Base-by-base conservation (phyloP, 2,797 vertebrate genomes). In the Myotis vivesi region DNA sequence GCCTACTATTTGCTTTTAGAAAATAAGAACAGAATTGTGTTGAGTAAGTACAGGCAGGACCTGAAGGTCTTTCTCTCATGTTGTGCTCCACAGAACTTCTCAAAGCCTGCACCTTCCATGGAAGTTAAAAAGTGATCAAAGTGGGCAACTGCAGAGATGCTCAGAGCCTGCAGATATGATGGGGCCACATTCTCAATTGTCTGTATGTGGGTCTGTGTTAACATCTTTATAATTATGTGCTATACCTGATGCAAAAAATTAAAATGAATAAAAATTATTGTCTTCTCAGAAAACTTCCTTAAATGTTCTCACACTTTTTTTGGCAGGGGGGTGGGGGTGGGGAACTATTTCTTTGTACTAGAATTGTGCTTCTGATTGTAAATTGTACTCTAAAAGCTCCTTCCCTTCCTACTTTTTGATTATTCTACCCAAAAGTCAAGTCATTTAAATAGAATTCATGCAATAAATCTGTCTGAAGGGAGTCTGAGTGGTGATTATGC, bases 1-100 rank as follows among this genome's bases (percentile, higher is more conserved):
- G 68, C 28, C 62, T 83, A 81, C 4, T 25, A 59, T 49, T 92
- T 79, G 30, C 57, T 95, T 72, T 89, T 68, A 87, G 46, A 91
- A 84, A 79, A 91, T 3, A 76, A 20, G 46, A 77, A 80, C 22
- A 91, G 55, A 79, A 89, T 17, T 8, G 9, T 71, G 68, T 38
- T 73, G 38, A 30, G 51, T 6, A 33, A 93, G 30, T 22, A 62
- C 22, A 46, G 28, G 30, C 9, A 22, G 51, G 49, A 15, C 20
- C 79, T 93, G 4, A 94, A 2, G 4, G 3, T 85, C 88, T 89
- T 82, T 94, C 38, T 94, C 51, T 84, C 87, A n/a, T 64, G 17
- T 77, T 87, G 16, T 66, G 15, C 55, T 87, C 93, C 33, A 87
- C 94, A 97, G 97, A 77, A 84, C 96, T 97, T 86, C 59, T 96